Evolutionary conservation across 2,888 invertebrate species (phyloP), one percentile per base, ranked within the genome.

Genomic region (Dugesia japonica): DNA sequence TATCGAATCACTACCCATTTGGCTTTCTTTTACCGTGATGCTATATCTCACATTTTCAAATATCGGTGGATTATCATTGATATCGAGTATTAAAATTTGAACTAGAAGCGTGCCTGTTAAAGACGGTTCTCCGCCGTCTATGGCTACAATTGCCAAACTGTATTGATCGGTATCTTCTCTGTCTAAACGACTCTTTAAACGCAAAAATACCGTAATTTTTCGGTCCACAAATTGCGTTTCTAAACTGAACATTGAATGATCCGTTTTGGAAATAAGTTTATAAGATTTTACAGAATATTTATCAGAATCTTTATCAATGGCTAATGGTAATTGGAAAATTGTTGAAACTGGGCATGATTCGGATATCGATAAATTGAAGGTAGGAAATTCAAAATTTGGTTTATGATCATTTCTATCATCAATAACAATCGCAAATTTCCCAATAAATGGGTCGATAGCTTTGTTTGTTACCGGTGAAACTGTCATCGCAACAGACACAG

Each of bases 21-120:
- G 56, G n/a, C 76, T 72, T 76, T 76, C 76, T n/a, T 72, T 72
- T 4, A 76, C 71, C 7, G 1, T 26, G 23, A 28, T 20, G 17
- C 28, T 28, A 23, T 76, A 72, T 15, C 71, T n/a, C 17, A 20
- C 9, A 17, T 71, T 72, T 71, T 31, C 20, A 31, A 76, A 76
- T n/a, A 72, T 31, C 26, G 76, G 76, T 1, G 71, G 71, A 23
- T 76, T 76, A 71, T 76, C 76, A 26, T 76, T 76, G 71, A 71
- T 28, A 74, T 76, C 76, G 4, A 72, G 28, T 9, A 76, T 23
- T 1, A 28, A 23, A 26, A 76, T 71, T 4, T 23, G 20, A 7
- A 76, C 71, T 26, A 28, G 26, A 17, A 71, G 27, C 1, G 28
- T 26, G n/a, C 76, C 76, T 1, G 72, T 72, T 26, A 71, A 71